Evolutionary conservation across 2,888 invertebrate genomes (phyloP), one percentile per base, ranked within the genome.

Genomic region (Pristionchus entomophagus): DNA sequence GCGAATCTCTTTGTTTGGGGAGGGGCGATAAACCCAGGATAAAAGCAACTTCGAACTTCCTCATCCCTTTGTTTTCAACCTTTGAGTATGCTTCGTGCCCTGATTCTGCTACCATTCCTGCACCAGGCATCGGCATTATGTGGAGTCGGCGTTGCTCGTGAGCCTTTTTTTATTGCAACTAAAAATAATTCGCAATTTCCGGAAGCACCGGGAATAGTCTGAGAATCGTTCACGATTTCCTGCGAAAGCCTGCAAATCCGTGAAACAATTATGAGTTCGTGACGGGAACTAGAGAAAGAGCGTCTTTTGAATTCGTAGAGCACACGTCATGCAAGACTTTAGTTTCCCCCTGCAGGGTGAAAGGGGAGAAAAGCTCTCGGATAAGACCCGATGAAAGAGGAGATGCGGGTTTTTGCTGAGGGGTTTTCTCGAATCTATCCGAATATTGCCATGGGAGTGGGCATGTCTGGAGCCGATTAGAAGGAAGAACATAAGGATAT

Each of bases 11-110:
- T 45, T 45, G 73, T 73, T 73, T 45, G 38, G 1, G 22, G 19
- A 26, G 35, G 32, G n/a, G n/a, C 32, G 17, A 22, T 4, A 45
- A 45, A n/a, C 14, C 29, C 35, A 4, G 32, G n/a, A 73, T 73
- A 73, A 73, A 73, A 69, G 41, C n/a, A 14, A n/a, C 41, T 26
- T 8, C 41, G 41, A 73, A 73, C 73, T 73, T 73, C 73, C 73
- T 73, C 14, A 12, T 73, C n/a, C 41, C 38, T 73, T 73, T 73
- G 73, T 45, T 73, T 26, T 65, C 35, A 17, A 35, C 35, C 12
- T 35, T 45, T 35, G 17, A 1, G 2, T 0, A 73, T 73, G 73
- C 22, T 38, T 45, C 12, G 14, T 12, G 12, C 8, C 8, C 38
- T 45, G 0, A 12, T 45, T n/a, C 73, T 73, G 10, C 73, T 73